Evolutionary conservation across 2,888 invertebrate genomes (phyloP), one percentile per base, ranked within the genome.

Genomic region (Clostera curtula): DNA sequence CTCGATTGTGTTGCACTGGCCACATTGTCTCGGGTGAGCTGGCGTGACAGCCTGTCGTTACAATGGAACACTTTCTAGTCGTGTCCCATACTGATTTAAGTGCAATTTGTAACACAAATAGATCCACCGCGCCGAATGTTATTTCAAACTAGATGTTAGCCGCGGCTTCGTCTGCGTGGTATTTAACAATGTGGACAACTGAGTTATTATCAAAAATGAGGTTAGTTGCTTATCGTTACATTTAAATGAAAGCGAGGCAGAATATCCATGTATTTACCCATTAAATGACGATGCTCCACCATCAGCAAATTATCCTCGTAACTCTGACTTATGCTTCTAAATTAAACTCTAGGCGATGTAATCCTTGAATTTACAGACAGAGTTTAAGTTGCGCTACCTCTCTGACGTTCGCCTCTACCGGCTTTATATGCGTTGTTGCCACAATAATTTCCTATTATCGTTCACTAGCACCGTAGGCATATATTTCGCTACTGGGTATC

Each of bases 401-500:
- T 14, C 31, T 28, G 32, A 34, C 31, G 37, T 44, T 37, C 19
- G 42, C 29, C 37, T 43, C 46, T 42, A 27, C 30, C 41, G 31
- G 39, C 43, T 50, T 46, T 41, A 55, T 52, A 54, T 49, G 49
- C 54, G 49, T 54, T 49, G 46, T 45, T 40, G 35, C 48, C 48
- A 49, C 59, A 66, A 69, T 73, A 71, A 70, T 62, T 72, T 59
- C 54, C 52, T 60, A 62, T 71, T 70, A 72, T 67, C 65, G 62
- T 63, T 49, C 52, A 46, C 53, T 40, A 55, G 55, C 53, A 57
- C 57, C 52, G 47, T 49, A 50, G 56, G 56, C 53, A 51, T 62
- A 67, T 63, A 60, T 60, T 58, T 54, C 57, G 66, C 71, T 66
- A 70, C 72, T 62, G 66, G 62, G 59, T 74, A 74, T 71, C 71